Evolutionary conservation across 2,888 invertebrate species (phyloP).

Genomic region (Drosophila paracracens): DNA sequence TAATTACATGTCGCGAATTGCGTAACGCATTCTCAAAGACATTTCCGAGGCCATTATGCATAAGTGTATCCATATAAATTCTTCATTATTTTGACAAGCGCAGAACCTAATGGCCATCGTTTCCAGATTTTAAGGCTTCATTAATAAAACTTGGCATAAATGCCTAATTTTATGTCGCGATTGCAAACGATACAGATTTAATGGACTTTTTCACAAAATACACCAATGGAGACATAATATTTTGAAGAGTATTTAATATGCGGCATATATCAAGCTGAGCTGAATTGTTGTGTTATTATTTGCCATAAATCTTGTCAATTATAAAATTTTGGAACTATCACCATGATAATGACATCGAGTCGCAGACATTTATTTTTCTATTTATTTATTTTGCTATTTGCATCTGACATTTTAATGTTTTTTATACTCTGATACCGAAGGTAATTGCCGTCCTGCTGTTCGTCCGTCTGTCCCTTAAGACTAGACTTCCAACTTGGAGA

Average conservation of each 20-base stretch:
- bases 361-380: too few relatives aligned
- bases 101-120: background rate
- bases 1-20: constrained; percentile 10
- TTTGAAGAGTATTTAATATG: background rate
- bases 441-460: background rate
- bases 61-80: background rate
- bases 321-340: background rate
- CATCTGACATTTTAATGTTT: background rate
- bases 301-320: background rate
- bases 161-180: background rate
- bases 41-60: constrained; percentile 1
- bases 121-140: background rate
- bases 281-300: background rate
- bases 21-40: background rate
- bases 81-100: background rate
- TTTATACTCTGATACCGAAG: background rate
- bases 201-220: background rate
- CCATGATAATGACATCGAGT: background rate
- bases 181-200: background rate
- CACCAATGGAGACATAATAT: background rate
- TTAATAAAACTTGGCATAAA: background rate
- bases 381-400: background rate
- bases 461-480: background rate
- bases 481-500: background rate
- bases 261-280: background rate